Evolutionary conservation across 2,113 vertebrate genomes (phyloP).

Genomic region (Gymnocephalus cernua): DNA sequence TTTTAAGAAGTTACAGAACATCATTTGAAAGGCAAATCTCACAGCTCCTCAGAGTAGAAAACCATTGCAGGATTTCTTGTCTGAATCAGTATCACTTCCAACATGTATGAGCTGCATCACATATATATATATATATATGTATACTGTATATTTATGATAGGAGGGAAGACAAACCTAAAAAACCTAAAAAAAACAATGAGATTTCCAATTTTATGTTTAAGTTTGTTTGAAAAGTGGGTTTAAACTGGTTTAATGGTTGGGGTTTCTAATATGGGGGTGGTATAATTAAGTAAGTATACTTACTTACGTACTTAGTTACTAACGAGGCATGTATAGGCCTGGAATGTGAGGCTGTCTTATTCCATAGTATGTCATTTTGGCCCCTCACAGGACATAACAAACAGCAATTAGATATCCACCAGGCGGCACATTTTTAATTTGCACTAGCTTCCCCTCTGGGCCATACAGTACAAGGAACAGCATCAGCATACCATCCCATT

Average conservation of each 20-base stretch:
- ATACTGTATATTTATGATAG: no score
- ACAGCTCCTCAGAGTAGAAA: slow-evolving; percentile 12
- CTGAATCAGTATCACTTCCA: slow-evolving; percentile 34
- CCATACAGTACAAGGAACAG: slow-evolving; percentile 12
- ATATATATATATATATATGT: not conserved
- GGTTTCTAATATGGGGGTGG: no score
- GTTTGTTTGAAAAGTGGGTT: no score
- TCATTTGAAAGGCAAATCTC: slow-evolving; percentile 80
- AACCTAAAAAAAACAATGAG: no score
- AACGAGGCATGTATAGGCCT: not conserved
- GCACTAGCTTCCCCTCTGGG: slow-evolving; percentile 46
- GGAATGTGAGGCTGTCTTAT: not conserved
- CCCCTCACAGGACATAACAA: slow-evolving; percentile 1
- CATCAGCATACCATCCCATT: slow-evolving; percentile 23
- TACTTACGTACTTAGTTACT: no score
- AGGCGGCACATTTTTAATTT: slow-evolving; percentile 48
- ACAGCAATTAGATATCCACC: slow-evolving; percentile 19
- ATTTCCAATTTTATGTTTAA: no score
- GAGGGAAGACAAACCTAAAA: no score
- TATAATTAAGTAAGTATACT: no score
- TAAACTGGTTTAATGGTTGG: no score
- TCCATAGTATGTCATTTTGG: not conserved
- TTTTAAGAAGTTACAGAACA: slow-evolving; percentile 61
- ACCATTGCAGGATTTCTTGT: slow-evolving; percentile 23
- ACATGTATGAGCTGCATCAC: slow-evolving; percentile 17